phyloP scores from a whole-genome alignment of 2,113 vertebrate genomes.

The Abramis brama region DNA sequence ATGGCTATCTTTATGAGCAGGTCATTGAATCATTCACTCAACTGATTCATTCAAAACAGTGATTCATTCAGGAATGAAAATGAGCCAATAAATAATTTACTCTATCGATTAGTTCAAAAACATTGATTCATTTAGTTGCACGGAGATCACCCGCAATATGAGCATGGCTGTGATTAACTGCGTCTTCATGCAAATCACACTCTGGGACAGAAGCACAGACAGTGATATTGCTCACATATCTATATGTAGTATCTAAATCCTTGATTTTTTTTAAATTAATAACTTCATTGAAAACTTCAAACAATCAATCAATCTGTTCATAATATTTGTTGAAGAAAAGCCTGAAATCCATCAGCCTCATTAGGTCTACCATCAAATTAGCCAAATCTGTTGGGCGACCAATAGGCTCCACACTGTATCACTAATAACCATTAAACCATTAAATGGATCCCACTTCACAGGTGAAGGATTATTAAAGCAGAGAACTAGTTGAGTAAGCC shows the following conservation, averaged over 20 bases:
- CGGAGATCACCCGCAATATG: not conserved
- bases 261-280: not conserved
- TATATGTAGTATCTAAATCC: not conserved
- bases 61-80: not conserved
- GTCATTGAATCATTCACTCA: not conserved
- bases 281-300: not conserved
- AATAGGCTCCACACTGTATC: not conserved
- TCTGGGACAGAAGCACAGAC: not conserved
- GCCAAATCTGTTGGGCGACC: not conserved
- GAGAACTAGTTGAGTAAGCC: not conserved
- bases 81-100: not conserved
- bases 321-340: conserved; percentile 1
- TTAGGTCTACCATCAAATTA: conserved; percentile 15
- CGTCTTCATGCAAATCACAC: not conserved
- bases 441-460: conserved; percentile 13
- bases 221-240: not conserved
- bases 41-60: not conserved
- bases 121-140: not conserved
- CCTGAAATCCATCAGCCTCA: not conserved
- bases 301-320: not conserved
- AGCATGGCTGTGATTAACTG: not conserved
- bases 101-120: not conserved
- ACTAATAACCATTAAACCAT: conserved; percentile 3
- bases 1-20: not conserved
- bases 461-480: conserved; percentile 28